Conservation (phyloP, 2,113 vertebrate genomes). For the Octodon degus region DNA sequence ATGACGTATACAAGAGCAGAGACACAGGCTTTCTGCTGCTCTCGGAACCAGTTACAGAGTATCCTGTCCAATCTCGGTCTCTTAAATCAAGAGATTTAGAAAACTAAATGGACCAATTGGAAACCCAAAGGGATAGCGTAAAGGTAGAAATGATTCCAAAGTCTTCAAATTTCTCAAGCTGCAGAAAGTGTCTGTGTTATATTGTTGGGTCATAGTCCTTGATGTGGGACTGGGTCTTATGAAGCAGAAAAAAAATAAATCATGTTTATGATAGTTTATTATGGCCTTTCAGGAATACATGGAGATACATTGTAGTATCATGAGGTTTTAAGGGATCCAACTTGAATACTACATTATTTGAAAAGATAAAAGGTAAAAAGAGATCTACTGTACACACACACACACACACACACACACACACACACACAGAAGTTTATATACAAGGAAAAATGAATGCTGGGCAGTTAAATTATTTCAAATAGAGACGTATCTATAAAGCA, state of each 20-base stretch:
- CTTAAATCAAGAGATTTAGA: not conserved
- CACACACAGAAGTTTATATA: not conserved
- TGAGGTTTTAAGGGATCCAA: not conserved
- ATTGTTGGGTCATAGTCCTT: not conserved
- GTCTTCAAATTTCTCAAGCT: not conserved
- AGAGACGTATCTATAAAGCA: not conserved
- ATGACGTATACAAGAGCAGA: not conserved
- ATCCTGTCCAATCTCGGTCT: not conserved
- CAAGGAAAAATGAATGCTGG: not conserved
- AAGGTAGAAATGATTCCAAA: not conserved
- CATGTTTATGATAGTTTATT: not conserved
- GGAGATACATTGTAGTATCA: not conserved
- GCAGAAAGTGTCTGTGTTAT: not conserved
- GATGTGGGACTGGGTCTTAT: not conserved
- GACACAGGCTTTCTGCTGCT: not conserved
- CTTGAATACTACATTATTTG: not conserved
- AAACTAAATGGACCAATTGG: conserved; percentile 21
- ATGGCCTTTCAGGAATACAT: not conserved
- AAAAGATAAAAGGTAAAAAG: not conserved
- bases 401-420: not conserved
- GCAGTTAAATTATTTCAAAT: not conserved
- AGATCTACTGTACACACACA: not conserved
- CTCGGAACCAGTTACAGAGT: not conserved
- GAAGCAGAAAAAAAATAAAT: conserved; percentile 9
- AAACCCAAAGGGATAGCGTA: not conserved